These are phyloP conservation scores for Antidorcas marsupialis DNA, from an alignment of 2,113 vertebrate species.

Conservation along the genomic window DNA sequence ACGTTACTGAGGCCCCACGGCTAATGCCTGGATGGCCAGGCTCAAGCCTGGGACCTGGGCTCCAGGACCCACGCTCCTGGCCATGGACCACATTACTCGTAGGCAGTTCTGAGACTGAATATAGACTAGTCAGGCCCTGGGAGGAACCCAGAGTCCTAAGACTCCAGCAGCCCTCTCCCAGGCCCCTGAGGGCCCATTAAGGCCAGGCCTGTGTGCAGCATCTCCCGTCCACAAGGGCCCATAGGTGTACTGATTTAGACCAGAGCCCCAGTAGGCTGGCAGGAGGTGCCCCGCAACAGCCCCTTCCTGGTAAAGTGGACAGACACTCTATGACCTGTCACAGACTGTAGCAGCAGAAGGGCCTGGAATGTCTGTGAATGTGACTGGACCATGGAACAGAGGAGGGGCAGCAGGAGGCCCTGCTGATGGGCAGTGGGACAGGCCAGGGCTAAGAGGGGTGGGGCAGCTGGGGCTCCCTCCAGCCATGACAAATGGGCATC, in stretches of 20 bases:
- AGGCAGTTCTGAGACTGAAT: background rate
- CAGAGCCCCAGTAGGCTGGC: background rate
- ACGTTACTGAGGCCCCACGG: background rate
- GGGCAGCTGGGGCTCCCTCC: background rate
- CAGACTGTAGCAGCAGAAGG: background rate
- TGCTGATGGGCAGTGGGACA: background rate
- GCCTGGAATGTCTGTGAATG: fast-evolving
- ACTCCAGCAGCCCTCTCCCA: background rate
- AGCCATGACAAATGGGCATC: background rate
- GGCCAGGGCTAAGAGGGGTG: too few species aligned
- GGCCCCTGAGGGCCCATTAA: background rate
- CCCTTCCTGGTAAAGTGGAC: background rate
- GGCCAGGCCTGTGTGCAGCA: background rate
- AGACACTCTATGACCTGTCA: background rate
- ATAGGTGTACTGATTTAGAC: background rate
- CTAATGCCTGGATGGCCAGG: background rate
- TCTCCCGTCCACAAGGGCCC: background rate
- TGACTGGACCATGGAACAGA: background rate
- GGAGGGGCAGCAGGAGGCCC: too few species aligned
- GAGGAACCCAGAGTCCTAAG: background rate
- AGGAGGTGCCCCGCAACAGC: too few species aligned
- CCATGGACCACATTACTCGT: background rate
- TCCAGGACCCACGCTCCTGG: background rate
- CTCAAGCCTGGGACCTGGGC: background rate
- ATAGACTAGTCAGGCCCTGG: too few species aligned